Evolutionary conservation across 2,888 invertebrate genomes (phyloP).

Genomic region (Creontiades dilutus): DNA sequence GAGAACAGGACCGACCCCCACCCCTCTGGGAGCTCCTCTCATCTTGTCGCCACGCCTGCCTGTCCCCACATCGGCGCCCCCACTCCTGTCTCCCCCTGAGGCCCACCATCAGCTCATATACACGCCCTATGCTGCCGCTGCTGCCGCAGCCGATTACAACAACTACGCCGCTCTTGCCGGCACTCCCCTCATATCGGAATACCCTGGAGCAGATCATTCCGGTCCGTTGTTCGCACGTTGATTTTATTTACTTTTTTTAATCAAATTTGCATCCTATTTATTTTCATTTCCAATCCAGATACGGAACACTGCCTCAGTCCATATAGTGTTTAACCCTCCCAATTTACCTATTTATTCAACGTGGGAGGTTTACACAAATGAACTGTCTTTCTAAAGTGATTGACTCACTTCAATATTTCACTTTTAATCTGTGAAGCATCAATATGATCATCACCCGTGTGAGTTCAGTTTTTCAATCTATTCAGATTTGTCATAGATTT

Average conservation of each 20-base stretch:
- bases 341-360: slow-evolving; percentile 28
- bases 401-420: no score
- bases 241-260: slow-evolving; percentile 77
- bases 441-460: no score
- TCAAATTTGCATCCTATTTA: slow-evolving; percentile 48
- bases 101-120: slow-evolving; percentile 90
- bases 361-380: neutral
- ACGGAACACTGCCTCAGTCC: neutral
- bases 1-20: slow-evolving; percentile 83
- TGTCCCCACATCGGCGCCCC: slow-evolving; percentile 85
- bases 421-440: no score
- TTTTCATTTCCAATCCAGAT: slow-evolving; percentile 35
- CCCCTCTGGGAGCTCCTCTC: slow-evolving; percentile 93
- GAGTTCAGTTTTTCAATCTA: no score
- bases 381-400: neutral
- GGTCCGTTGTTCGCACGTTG: slow-evolving; percentile 96
- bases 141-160: slow-evolving; percentile 88
- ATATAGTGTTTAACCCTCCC: slow-evolving; percentile 9
- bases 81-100: slow-evolving; percentile 84
- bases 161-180: slow-evolving; percentile 92
- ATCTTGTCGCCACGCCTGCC: slow-evolving; percentile 95
- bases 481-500: no score
- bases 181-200: slow-evolving; percentile 90
- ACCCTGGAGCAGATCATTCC: slow-evolving; percentile 93
- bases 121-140: slow-evolving; percentile 87